Evolutionary conservation across 1,140 invertebrate species (phyloP), one percentile per base, ranked within the genome.

Genomic region (Trichonephila inaurata): DNA sequence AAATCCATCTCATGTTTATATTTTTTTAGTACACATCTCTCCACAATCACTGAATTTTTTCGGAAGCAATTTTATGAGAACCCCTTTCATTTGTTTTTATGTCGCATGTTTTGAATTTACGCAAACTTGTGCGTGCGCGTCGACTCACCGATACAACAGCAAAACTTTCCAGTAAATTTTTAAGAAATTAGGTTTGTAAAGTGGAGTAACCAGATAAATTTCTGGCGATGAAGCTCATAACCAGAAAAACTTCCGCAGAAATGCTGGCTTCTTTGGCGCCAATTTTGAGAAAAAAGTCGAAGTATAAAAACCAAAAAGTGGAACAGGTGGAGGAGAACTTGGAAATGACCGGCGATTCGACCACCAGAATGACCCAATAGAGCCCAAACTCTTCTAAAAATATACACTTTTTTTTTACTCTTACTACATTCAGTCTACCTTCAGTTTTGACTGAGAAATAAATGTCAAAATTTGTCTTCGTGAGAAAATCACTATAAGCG

Each of bases 181-280:
- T 77, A 77, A 77, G 72, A 77, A 77, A 77, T 77, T 77, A 77
- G 72, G 72, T 77, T 77, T 77, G 24, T 77, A 77, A 77, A 77
- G 72, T 33, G 28, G 72, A 77, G 28, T 77, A 77, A 77, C 72
- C 28, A 77, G 33, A 77, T 72, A 77, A 77, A 77, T 77, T 77
- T 77, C 28, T 28, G 33, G 19, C 69, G 24, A 77, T 40, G 28
- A 40, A 33, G 72, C 14, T 18, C 72, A 77, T 77, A 77, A 77
- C 72, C 72, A 33, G 14, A 64, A 77, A 28, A 77, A 19, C 72
- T 77, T 77, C 72, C 14, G 14, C 72, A 12, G 33, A 77, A 77
- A 77, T 33, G 18, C 28, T 77, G 18, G 33, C 18, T 64, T 18
- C 28, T 77, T 77, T 16, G 5, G 12, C 28, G 33, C 28, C 18